These are phyloP conservation scores for Spongia lamella DNA, from an alignment of 37 sponge, comb jelly and placozoan species.

Conservation along the genomic window DNA sequence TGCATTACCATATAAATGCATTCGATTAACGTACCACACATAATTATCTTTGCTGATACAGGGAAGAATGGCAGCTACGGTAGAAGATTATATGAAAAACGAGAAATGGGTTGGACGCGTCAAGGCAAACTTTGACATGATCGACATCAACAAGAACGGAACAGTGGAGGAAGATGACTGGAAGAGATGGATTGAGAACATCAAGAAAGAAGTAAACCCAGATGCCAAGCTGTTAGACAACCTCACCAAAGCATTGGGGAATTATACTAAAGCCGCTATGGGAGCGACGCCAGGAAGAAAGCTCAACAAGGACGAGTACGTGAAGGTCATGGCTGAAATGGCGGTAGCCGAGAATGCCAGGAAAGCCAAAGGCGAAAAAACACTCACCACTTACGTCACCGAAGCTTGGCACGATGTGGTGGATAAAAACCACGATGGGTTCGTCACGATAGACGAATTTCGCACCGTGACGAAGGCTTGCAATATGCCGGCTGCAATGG, in stretches of 20 bases:
- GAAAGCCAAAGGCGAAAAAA: too few relatives aligned
- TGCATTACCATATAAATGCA: too few relatives aligned
- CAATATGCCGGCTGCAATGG: slow-evolving; percentile 1
- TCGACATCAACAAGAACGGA: slow-evolving; percentile 29
- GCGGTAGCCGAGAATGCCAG: slow-evolving; percentile 1
- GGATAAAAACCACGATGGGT: slow-evolving; percentile 14
- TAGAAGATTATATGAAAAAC: slow-evolving; percentile 6
- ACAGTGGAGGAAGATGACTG: slow-evolving; percentile 1
- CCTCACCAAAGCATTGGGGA: neutral
- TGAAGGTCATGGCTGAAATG: neutral
- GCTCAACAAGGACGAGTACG: slow-evolving; percentile 9
- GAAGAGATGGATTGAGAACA: neutral
- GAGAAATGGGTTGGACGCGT: slow-evolving; percentile 7
- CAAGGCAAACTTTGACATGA: neutral
- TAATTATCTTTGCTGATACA: too few relatives aligned
- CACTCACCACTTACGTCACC: neutral
- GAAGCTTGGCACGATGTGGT: slow-evolving; percentile 8
- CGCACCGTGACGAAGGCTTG: neutral
- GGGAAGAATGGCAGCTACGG: too few relatives aligned
- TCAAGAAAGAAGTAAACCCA: neutral
- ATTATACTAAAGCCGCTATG: too few relatives aligned
- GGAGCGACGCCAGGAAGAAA: slow-evolving; percentile 14
- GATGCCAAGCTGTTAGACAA: too few relatives aligned
- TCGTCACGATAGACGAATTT: neutral
- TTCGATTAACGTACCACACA: too few relatives aligned